Evolutionary conservation across 2,113 vertebrate genomes (phyloP).

Genomic region (Myrmophylax atrothorax): DNA sequence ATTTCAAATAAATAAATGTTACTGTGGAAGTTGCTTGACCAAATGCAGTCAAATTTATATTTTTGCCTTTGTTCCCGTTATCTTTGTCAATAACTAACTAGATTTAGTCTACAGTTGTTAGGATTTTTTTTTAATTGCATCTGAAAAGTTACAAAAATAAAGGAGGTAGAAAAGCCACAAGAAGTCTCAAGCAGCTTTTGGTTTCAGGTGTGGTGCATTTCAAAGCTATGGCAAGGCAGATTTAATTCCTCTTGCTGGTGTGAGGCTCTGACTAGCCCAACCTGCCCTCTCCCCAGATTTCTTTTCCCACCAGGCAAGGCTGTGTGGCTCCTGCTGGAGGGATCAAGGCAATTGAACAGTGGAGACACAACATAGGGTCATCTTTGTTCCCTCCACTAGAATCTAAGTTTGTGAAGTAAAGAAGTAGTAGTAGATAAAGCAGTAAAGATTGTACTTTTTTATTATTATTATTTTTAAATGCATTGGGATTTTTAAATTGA

Average conservation of each 20-base stretch:
- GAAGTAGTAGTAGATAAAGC: neutral
- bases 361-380: neutral
- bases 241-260: neutral
- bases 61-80: neutral
- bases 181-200: neutral
- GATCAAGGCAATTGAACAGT: neutral
- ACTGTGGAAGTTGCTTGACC: neutral
- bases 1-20: slow-evolving; percentile 15
- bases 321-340: neutral
- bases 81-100: neutral
- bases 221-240: neutral
- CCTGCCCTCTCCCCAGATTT: neutral
- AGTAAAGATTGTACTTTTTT: neutral
- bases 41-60: slow-evolving; percentile 32
- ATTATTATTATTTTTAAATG: neutral
- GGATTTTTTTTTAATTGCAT: neutral
- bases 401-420: neutral
- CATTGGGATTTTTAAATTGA: neutral
- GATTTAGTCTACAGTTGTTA: neutral
- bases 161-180: neutral
- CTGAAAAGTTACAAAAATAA: neutral
- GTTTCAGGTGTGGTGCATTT: neutral
- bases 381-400: neutral
- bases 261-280: neutral
- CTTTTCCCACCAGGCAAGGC: neutral